These are phyloP conservation scores for Neoaliturus tenellus DNA, from an alignment of 2,888 invertebrate genomes.

Conservation along the genomic window DNA sequence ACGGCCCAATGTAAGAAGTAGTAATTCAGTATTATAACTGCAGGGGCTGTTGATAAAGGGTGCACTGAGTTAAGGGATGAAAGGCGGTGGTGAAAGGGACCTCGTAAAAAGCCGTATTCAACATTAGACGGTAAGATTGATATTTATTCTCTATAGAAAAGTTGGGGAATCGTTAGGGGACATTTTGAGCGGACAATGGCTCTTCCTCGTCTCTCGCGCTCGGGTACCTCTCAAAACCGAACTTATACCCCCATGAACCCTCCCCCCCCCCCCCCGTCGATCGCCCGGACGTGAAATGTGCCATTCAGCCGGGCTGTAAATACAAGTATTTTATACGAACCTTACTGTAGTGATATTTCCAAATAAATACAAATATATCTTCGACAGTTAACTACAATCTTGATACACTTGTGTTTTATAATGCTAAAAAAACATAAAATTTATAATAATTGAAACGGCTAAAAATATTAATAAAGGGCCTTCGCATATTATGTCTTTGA, in stretches of 20 bases:
- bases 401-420: no score
- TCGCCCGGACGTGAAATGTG: no score
- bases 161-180: constrained; percentile 51
- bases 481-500: no score
- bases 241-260: constrained; percentile 30
- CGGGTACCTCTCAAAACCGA: constrained; percentile 33
- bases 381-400: no score
- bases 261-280: neutral
- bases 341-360: no score
- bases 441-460: no score
- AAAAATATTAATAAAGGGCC: no score
- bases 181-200: constrained; percentile 36
- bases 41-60: constrained; percentile 35
- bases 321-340: no score
- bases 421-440: no score
- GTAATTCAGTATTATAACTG: constrained; percentile 14
- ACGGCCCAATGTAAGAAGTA: no score
- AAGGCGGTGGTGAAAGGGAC: constrained; percentile 43
- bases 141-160: constrained; percentile 52
- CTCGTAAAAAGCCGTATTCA: constrained; percentile 50
- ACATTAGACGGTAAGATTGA: constrained; percentile 43
- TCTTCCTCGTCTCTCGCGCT: neutral
- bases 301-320: no score
- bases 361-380: no score
- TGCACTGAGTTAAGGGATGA: constrained; percentile 35